Percentiles rank a stretch among this genome's conserved stretches.
Evolutionary conservation across 2,888 invertebrate genomes (phyloP).

Genomic region (Fabriciana adippe): DNA sequence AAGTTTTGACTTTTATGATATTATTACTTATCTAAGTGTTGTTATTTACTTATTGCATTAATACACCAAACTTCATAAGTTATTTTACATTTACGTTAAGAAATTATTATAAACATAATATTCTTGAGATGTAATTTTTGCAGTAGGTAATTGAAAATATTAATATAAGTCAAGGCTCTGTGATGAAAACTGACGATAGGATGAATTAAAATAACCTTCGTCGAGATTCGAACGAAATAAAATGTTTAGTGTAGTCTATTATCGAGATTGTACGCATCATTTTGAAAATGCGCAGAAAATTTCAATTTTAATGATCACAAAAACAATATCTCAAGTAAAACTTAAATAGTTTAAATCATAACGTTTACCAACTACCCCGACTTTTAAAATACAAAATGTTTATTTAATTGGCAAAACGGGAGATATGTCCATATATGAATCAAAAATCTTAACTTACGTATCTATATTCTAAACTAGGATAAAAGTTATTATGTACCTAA

Average conservation of each 20-base stretch:
- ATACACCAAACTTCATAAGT: constrained; percentile 46
- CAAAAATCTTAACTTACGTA: constrained; percentile 23
- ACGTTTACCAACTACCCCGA: constrained; percentile 6
- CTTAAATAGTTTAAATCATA: constrained; percentile 7
- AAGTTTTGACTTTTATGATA: constrained; percentile 18
- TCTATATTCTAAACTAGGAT: not conserved
- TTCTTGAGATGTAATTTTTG: too few species aligned
- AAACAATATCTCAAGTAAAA: not conserved
- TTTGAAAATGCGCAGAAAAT: too few species aligned
- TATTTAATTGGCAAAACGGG: constrained; percentile 80
- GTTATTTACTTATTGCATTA: constrained; percentile 47
- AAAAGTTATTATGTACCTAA: constrained; percentile 13
- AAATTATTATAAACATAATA: not conserved
- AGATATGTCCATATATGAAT: constrained; percentile 51
- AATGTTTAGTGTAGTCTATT: too few species aligned
- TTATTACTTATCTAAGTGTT: constrained; percentile 4
- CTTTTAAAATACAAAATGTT: constrained; percentile 52
- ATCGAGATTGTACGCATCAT: too few species aligned
- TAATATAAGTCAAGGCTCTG: too few species aligned
- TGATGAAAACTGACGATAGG: too few species aligned
- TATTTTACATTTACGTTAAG: constrained; percentile 18
- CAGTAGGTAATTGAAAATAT: too few species aligned
- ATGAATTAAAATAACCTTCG: too few species aligned
- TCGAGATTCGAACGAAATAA: too few species aligned
- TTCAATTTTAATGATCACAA: not conserved